Percentiles rank a stretch among this genome's conserved stretches.
phyloP scores from a whole-genome alignment of 2,113 vertebrate species.

The Chaetorhynchus papuensis region DNA sequence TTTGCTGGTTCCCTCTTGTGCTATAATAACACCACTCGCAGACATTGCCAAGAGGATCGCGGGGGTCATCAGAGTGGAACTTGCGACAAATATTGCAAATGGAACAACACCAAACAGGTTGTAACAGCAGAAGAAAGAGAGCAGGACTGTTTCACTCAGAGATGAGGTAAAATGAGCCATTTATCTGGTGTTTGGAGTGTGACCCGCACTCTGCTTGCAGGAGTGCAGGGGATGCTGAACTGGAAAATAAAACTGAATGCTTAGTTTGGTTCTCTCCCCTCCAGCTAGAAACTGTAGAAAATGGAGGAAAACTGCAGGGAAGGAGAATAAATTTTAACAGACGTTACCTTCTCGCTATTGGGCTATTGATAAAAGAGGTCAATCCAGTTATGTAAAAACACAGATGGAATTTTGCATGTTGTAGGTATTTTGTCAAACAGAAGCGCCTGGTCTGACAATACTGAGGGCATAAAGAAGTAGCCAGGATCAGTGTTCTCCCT shows the following conservation, averaged over 20 bases:
- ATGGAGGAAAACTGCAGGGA: neutral
- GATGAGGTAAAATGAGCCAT: neutral
- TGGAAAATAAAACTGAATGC: slow-evolving; percentile 21
- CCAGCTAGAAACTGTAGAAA: neutral
- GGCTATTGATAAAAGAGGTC: neutral
- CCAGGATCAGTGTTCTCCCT: neutral
- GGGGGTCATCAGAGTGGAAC: neutral
- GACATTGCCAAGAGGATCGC: neutral
- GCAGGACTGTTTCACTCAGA: neutral
- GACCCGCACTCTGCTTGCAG: neutral
- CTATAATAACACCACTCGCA: neutral
- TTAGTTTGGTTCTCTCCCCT: neutral
- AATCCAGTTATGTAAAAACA: neutral
- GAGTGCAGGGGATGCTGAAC: neutral
- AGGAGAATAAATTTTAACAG: neutral
- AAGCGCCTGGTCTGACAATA: neutral
- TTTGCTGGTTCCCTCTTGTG: neutral
- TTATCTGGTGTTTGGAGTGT: neutral
- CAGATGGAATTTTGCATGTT: neutral
- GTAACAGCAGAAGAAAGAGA: neutral
- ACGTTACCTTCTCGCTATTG: neutral
- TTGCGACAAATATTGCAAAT: neutral
- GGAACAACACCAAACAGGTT: neutral
- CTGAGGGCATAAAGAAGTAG: neutral
- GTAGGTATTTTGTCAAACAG: neutral